These are phyloP conservation scores for Babyrousa celebensis DNA, from an alignment of 2,797 vertebrate species.

Conservation along the genomic window DNA sequence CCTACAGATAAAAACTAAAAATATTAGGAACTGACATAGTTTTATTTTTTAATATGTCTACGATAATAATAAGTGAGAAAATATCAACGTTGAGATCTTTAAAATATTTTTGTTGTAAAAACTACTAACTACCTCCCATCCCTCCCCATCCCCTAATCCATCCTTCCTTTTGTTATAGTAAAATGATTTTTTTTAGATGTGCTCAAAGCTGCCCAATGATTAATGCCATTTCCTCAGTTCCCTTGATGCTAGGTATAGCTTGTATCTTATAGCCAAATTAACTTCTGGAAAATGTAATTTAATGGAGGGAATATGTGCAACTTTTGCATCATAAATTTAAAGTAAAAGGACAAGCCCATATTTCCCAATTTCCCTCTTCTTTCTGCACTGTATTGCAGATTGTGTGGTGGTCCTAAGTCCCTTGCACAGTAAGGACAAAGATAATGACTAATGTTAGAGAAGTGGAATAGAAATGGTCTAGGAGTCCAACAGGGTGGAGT, in stretches of 20 bases:
- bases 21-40: background rate
- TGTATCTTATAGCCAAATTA: background rate
- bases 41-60: background rate
- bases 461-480: background rate
- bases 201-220: background rate
- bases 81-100: background rate
- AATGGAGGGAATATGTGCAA: background rate
- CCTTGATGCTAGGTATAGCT: no score
- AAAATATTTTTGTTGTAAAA: background rate
- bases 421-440: background rate
- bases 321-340: background rate
- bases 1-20: background rate
- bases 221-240: background rate
- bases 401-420: background rate
- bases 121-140: background rate
- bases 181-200: background rate
- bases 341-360: background rate
- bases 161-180: background rate
- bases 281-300: background rate
- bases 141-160: accelerated
- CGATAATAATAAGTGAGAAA: background rate
- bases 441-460: background rate
- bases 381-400: background rate
- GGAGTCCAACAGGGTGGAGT: accelerated
- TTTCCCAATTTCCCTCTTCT: background rate